Conservation (phyloP, 2,797 vertebrate genomes). For the Tragopan temminckii region DNA sequence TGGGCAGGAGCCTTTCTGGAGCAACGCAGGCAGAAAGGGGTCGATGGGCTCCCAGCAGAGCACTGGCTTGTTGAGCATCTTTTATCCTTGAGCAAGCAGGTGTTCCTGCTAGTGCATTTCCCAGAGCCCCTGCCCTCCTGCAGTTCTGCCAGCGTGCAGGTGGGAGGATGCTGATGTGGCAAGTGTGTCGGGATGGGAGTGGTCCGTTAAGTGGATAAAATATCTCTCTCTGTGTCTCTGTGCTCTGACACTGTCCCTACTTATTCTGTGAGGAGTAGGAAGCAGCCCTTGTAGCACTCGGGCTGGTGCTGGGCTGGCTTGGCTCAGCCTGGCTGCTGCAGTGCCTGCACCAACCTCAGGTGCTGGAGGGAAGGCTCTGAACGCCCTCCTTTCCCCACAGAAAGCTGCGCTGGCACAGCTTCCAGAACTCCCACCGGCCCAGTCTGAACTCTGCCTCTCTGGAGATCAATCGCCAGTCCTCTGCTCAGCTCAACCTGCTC, state of each 20-base stretch:
- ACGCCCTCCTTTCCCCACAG: conserved; percentile 32
- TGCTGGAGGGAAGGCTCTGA: background rate
- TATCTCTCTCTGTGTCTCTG: rapidly evolving
- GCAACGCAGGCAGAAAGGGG: background rate
- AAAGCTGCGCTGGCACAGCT: conserved; percentile 91
- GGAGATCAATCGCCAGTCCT: conserved; percentile 90
- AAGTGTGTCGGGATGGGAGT: background rate
- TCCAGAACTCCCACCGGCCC: conserved; percentile 90
- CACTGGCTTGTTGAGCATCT: background rate
- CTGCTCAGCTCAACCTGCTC: conserved; percentile 88
- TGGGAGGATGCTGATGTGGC: background rate
- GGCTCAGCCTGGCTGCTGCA: rapidly evolving
- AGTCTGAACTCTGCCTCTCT: conserved; percentile 88
- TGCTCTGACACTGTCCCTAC: background rate
- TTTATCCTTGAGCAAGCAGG: background rate
- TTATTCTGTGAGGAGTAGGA: background rate
- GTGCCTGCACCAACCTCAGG: background rate
- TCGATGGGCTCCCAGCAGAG: background rate
- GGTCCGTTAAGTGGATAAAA: background rate
- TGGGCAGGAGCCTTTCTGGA: background rate
- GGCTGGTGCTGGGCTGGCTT: background rate
- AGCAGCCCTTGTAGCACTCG: rapidly evolving
- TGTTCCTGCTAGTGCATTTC: background rate
- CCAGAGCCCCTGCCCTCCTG: background rate
- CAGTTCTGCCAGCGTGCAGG: too few relatives aligned